These are phyloP conservation scores for Cyprinus carpio DNA, from an alignment of 2,113 vertebrate genomes.

Conservation along the genomic window DNA sequence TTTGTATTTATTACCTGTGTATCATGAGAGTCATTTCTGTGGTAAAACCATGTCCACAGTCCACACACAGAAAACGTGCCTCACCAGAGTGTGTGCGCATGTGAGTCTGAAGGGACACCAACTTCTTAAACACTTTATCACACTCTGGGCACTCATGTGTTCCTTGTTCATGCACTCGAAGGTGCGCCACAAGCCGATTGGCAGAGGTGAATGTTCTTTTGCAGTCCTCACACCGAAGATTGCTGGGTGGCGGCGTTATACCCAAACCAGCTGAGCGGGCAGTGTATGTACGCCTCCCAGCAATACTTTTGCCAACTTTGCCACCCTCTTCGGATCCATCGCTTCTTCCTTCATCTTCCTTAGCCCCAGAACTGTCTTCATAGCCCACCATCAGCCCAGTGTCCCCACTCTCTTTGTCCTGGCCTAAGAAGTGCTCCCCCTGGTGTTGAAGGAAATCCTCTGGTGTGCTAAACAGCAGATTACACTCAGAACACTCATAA, in stretches of 20 bases:
- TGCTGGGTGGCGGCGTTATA: constrained; percentile 31
- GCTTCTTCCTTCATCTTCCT: constrained; percentile 62
- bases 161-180: constrained; percentile 83
- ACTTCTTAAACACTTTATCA: constrained; percentile 88
- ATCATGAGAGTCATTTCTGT: constrained; percentile 88
- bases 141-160: constrained; percentile 85
- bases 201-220: constrained; percentile 82
- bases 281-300: constrained; percentile 19
- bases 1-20: constrained; percentile 73
- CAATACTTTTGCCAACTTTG: constrained; percentile 48
- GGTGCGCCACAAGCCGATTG: constrained; percentile 83
- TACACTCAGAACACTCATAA: constrained; percentile 88
- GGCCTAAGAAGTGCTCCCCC: constrained; percentile 84
- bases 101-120: constrained; percentile 84
- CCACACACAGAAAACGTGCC: constrained; percentile 85
- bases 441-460: constrained; percentile 91
- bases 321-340: constrained; percentile 44
- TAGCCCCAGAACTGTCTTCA: constrained; percentile 75
- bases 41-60: constrained; percentile 87
- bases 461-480: constrained; percentile 82
- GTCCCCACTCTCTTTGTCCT: constrained; percentile 81
- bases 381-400: constrained; percentile 72
- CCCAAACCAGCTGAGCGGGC: constrained; percentile 13
- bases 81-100: constrained; percentile 85
- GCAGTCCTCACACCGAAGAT: constrained; percentile 75